These are phyloP conservation scores for Elanus axillaris DNA, from an alignment of 2,113 vertebrate species.

Conservation along the genomic window DNA sequence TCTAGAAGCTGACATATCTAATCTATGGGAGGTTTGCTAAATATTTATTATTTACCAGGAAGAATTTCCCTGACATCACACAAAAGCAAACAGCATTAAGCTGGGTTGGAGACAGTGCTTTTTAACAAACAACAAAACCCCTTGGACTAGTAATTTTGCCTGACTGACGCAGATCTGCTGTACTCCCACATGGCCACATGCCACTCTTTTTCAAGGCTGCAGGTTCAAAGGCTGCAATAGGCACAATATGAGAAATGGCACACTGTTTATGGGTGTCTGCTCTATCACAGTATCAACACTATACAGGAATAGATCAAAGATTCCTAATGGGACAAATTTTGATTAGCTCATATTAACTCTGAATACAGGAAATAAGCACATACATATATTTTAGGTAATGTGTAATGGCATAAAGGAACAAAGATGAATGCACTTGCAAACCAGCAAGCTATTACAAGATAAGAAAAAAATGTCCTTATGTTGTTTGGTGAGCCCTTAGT, in stretches of 20 bases:
- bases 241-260: background rate
- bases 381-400: background rate
- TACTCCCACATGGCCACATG: background rate
- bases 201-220: background rate
- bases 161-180: background rate
- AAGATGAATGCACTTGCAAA: background rate
- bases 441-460: background rate
- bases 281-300: background rate
- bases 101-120: background rate
- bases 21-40: background rate
- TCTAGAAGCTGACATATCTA: background rate
- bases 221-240: background rate
- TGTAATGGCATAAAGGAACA: background rate
- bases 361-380: background rate
- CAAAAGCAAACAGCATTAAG: background rate
- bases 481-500: background rate
- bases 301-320: background rate
- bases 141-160: background rate
- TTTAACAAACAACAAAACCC: background rate
- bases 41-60: background rate
- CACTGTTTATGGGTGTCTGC: background rate
- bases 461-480: background rate
- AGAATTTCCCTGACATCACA: background rate
- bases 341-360: background rate
- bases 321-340: background rate